A percentile compares a stretch with the other conserved stretches of the same genome.
phyloP scores from a whole-genome alignment of 2,797 vertebrate genomes.

The Chelonia mydas region DNA sequence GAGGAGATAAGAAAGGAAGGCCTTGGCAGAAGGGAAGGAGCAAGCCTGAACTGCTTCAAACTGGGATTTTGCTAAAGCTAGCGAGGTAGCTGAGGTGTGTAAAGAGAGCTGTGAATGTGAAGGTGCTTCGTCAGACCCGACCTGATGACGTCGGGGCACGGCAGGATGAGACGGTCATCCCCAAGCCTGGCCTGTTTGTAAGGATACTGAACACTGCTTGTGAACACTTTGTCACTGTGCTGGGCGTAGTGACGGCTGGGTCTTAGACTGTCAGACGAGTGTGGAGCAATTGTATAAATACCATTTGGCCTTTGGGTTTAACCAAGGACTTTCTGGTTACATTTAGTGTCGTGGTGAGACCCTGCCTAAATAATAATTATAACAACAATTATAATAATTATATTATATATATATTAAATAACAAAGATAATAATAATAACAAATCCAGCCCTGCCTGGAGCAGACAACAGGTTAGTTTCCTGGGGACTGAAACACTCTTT shows the following conservation, averaged over 20 bases:
- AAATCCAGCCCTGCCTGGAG: background rate
- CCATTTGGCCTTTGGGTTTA: background rate
- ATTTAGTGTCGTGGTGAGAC: too few species aligned
- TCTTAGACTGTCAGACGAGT: background rate
- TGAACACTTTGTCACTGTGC: background rate
- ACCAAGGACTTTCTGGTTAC: too few species aligned
- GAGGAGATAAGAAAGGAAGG: background rate
- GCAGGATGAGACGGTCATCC: background rate
- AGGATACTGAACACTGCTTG: background rate
- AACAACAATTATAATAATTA: too few species aligned
- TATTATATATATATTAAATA: too few species aligned
- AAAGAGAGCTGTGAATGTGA: background rate
- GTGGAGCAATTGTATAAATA: background rate
- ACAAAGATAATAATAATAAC: too few species aligned
- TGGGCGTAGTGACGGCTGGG: too few species aligned
- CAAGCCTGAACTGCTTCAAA: background rate
- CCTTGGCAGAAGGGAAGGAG: background rate
- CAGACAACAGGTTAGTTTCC: background rate
- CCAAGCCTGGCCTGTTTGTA: background rate
- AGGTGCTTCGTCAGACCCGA: rapidly evolving
- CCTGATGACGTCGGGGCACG: background rate
- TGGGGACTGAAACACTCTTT: background rate
- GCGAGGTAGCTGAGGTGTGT: too few species aligned
- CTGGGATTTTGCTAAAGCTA: background rate
- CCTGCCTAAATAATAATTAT: too few species aligned